Percentiles rank a stretch among this genome's conserved stretches.
These are phyloP conservation scores for Brachionus rotundiformis DNA, from an alignment of 1,140 invertebrate genomes.

Conservation along the genomic window DNA sequence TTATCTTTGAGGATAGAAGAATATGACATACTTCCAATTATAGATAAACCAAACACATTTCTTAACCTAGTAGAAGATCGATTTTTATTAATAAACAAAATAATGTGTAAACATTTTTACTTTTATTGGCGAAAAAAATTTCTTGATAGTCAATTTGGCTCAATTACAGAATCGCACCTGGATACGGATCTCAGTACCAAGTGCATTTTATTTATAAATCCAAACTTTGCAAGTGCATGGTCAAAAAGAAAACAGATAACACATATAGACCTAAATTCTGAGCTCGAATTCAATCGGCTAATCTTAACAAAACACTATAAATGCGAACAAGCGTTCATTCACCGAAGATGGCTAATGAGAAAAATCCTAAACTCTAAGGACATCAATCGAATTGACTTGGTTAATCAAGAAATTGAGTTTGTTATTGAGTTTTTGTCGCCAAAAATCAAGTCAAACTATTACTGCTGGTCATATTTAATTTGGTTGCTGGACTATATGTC, in stretches of 20 bases:
- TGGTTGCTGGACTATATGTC: not conserved
- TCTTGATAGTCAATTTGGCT: not conserved
- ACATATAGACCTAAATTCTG: not conserved
- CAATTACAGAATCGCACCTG: not conserved
- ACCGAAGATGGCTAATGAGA: constrained; percentile 15
- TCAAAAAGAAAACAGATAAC: constrained; percentile 19
- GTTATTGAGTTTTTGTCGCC: not conserved
- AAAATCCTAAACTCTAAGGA: not conserved
- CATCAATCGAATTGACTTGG: not conserved
- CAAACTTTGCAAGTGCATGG: constrained; percentile 45
- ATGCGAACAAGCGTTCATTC: constrained; percentile 47
- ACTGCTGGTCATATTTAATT: constrained; percentile 50
- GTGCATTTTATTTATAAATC: constrained; percentile 25
- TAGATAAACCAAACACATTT: not conserved
- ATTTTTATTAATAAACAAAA: constrained; percentile 18
- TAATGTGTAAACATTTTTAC: constrained; percentile 24
- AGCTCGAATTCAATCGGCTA: constrained; percentile 32
- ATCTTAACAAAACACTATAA: constrained; percentile 29
- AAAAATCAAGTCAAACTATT: constrained; percentile 46
- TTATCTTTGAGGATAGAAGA: not conserved
- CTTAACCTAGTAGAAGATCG: not conserved
- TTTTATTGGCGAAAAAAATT: constrained; percentile 18
- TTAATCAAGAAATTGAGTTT: not conserved
- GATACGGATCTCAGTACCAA: not conserved
- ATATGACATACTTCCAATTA: not conserved